Conservation (phyloP, 2,797 vertebrate genomes). For the Xerus rutilus region DNA sequence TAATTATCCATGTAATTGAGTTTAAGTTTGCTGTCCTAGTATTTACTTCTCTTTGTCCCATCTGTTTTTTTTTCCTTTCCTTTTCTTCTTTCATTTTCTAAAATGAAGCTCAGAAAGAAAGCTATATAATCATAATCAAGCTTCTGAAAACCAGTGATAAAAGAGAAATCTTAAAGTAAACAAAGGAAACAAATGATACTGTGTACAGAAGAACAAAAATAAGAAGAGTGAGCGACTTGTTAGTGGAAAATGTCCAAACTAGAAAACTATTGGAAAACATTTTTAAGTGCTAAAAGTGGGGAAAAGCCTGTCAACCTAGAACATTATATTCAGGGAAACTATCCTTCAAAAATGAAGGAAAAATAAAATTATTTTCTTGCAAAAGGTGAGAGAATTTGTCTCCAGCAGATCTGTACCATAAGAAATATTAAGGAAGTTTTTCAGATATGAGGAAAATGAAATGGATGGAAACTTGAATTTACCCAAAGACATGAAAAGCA, state of each 20-base stretch:
- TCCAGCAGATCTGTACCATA: neutral
- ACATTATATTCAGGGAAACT: slow-evolving; percentile 9
- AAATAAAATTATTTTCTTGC: slow-evolving; percentile 36
- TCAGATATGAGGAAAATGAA: slow-evolving; percentile 14
- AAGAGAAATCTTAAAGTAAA: neutral
- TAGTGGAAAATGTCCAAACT: neutral
- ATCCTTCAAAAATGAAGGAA: slow-evolving; percentile 16
- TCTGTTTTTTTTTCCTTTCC: slow-evolving; percentile 4
- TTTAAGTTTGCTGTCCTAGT: slow-evolving; percentile 28
- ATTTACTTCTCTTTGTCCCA: slow-evolving; percentile 45
- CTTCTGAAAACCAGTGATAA: slow-evolving; percentile 23
- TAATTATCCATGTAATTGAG: neutral
- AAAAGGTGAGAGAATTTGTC: slow-evolving; percentile 15
- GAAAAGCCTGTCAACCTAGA: neutral
- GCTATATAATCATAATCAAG: neutral
- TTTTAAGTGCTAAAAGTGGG: neutral
- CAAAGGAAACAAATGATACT: neutral
- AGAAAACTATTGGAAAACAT: neutral
- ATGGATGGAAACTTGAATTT: neutral
- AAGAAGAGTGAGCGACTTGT: neutral
- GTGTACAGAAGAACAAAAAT: neutral
- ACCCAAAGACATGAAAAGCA: neutral
- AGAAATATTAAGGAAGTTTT: slow-evolving; percentile 8
- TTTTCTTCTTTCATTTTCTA: neutral
- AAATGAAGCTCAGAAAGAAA: slow-evolving; percentile 42